These are phyloP conservation scores for Quiscalus mexicanus DNA, from an alignment of 2,113 vertebrate genomes.

Conservation along the genomic window DNA sequence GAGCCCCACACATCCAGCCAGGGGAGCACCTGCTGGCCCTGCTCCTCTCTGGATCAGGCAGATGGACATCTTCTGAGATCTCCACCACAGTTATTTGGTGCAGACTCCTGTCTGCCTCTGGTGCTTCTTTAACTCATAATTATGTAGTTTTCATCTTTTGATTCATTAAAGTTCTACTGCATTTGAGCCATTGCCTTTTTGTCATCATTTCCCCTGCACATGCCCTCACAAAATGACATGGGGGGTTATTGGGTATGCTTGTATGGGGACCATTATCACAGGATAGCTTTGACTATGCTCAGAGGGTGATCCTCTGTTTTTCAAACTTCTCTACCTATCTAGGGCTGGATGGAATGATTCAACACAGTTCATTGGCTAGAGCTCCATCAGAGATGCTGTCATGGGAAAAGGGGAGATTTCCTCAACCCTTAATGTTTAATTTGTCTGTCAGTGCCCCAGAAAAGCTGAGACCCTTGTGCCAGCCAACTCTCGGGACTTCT, in stretches of 20 bases:
- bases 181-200: neutral
- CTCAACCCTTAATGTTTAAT: neutral
- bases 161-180: neutral
- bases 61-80: too few relatives aligned
- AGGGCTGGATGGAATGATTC: neutral
- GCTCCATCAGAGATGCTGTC: neutral
- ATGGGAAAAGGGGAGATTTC: neutral
- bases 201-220: neutral
- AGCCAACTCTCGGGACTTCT: too few relatives aligned
- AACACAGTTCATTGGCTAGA: neutral
- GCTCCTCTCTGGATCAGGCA: accelerated
- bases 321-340: neutral
- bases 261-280: neutral
- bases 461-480: neutral
- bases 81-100: neutral
- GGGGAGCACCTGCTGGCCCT: accelerated
- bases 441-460: neutral
- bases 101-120: neutral
- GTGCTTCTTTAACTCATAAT: neutral
- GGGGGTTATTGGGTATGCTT: neutral
- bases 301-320: neutral
- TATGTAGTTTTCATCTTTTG: neutral
- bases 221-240: neutral
- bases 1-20: neutral
- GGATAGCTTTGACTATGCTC: neutral